Evolutionary conservation across 1,140 invertebrate genomes (phyloP).

Genomic region (Tetranychus urticae): DNA sequence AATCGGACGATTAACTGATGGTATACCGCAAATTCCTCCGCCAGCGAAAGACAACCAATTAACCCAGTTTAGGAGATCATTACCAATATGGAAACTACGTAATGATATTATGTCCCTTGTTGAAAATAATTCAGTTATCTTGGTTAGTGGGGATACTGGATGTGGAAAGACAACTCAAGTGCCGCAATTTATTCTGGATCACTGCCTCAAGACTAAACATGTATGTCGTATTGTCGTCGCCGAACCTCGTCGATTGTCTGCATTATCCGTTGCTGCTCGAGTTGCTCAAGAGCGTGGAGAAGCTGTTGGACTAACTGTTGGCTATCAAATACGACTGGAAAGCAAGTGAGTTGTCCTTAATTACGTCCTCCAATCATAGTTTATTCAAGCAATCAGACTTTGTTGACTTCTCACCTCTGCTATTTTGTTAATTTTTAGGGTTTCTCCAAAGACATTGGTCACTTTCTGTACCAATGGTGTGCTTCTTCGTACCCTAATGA

Average conservation of each 20-base stretch:
- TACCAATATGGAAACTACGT: constrained; percentile 3
- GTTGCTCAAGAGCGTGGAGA: constrained; percentile 80
- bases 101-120: constrained; percentile 40
- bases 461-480: too few relatives aligned
- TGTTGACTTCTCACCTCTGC: too few relatives aligned
- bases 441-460: too few relatives aligned
- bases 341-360: constrained; percentile 22
- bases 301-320: constrained; percentile 28
- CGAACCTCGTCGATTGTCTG: constrained; percentile 82
- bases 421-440: too few relatives aligned
- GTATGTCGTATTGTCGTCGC: constrained; percentile 77
- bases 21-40: too few relatives aligned
- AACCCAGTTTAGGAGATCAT: background rate
- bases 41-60: too few relatives aligned
- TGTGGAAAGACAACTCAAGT: constrained; percentile 97
- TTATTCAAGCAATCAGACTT: background rate
- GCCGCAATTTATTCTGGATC: constrained; percentile 56
- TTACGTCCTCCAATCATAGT: constrained; percentile 33
- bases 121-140: constrained; percentile 34
- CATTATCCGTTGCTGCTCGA: constrained; percentile 72
- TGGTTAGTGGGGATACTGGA: constrained; percentile 66
- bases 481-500: too few relatives aligned
- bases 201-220: constrained; percentile 36
- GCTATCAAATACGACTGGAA: constrained; percentile 50
- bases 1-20: too few relatives aligned